phyloP scores from a whole-genome alignment of 2,113 vertebrate genomes.

The Excalfactoria chinensis region DNA sequence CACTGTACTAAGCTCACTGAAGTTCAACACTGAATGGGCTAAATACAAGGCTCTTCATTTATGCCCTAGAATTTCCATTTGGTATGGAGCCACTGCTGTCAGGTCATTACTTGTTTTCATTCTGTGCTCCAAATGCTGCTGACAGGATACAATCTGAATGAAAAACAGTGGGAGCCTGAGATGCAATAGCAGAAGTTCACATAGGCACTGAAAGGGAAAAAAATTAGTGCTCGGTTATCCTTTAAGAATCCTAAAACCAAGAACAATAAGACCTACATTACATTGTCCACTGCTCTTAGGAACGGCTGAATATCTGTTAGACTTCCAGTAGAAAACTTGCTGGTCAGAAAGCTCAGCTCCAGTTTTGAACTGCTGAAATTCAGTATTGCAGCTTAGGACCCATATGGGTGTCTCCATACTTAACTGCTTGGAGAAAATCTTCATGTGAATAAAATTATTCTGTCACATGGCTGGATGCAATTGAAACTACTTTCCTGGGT shows the following conservation, averaged over 20 bases:
- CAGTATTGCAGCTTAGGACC: neutral
- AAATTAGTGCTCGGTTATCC: neutral
- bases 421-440: neutral
- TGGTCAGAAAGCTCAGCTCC: neutral
- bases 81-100: neutral
- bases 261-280: neutral
- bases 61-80: neutral
- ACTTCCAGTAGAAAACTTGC: neutral
- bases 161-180: neutral
- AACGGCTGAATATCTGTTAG: neutral
- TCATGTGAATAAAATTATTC: slow-evolving; percentile 2
- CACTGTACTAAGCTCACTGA: neutral
- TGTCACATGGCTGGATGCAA: neutral
- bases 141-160: neutral
- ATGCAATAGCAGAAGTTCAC: neutral
- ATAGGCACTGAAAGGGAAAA: fast-evolving
- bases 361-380: neutral
- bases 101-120: neutral
- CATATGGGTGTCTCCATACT: neutral
- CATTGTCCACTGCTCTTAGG: neutral
- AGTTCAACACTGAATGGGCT: neutral
- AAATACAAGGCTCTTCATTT: neutral
- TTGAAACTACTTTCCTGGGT: slow-evolving; percentile 13
- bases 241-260: neutral
- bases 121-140: neutral